These are phyloP conservation scores for Trilocha varians DNA, from an alignment of 2,888 invertebrate genomes.

Conservation along the genomic window DNA sequence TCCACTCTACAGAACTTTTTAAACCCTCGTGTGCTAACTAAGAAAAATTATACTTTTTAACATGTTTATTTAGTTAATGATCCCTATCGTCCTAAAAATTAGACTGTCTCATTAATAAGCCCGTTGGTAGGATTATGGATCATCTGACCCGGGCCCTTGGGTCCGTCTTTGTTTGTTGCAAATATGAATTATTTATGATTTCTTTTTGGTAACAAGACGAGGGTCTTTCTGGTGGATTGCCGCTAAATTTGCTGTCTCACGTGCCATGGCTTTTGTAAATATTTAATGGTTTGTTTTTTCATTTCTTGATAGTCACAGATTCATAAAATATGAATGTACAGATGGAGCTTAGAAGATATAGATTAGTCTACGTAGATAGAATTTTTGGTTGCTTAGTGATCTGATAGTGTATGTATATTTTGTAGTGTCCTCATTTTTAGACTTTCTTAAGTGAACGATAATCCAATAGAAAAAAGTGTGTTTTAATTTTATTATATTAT, in stretches of 20 bases:
- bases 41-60: too few species aligned
- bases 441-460: too few species aligned
- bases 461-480: too few species aligned
- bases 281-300: background rate
- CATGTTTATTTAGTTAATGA: background rate
- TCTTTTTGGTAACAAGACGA: constrained; percentile 2
- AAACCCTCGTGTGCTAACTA: too few species aligned
- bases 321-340: background rate
- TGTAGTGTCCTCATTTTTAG: too few species aligned
- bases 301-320: background rate
- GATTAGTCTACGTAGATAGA: too few species aligned
- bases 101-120: background rate
- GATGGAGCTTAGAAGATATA: too few species aligned
- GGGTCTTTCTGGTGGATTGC: background rate
- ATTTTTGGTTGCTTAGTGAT: too few species aligned
- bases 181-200: constrained; percentile 6
- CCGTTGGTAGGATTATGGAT: background rate
- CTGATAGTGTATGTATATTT: too few species aligned
- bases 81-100: background rate
- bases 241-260: background rate
- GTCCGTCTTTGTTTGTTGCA: constrained; percentile 1
- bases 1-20: too few species aligned
- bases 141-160: background rate
- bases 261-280: background rate
- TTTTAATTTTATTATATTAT: too few species aligned